Evolutionary conservation across 1,140 invertebrate species (phyloP).

Genomic region (Tachypleus tridentatus): DNA sequence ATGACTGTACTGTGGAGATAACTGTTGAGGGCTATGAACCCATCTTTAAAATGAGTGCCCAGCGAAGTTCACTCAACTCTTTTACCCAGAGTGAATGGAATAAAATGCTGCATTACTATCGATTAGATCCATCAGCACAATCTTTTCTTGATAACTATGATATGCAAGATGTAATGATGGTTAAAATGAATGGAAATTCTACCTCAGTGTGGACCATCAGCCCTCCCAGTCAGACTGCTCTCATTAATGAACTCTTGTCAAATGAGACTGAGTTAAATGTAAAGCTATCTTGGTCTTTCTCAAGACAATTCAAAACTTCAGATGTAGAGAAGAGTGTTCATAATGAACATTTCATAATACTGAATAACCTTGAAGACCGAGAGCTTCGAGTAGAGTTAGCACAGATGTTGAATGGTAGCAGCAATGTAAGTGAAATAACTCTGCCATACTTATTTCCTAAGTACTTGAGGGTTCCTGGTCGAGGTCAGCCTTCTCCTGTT

Average conservation of each 20-base stretch:
- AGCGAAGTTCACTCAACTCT: constrained; percentile 47
- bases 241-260: constrained; percentile 44
- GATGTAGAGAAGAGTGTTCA: constrained; percentile 18
- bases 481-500: constrained; percentile 47
- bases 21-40: constrained; percentile 81
- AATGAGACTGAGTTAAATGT: constrained; percentile 46
- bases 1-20: constrained; percentile 68
- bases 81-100: constrained; percentile 49
- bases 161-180: constrained; percentile 65
- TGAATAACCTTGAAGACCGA: constrained; percentile 10
- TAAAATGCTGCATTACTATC: constrained; percentile 43
- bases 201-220: constrained; percentile 84
- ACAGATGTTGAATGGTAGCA: constrained; percentile 25
- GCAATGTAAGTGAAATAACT: not conserved
- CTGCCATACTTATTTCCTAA: constrained; percentile 56
- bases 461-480: constrained; percentile 73
- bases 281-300: constrained; percentile 46
- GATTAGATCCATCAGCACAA: constrained; percentile 46
- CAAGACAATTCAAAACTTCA: constrained; percentile 14
- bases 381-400: constrained; percentile 24
- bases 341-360: constrained; percentile 13
- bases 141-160: constrained; percentile 83
- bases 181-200: constrained; percentile 68
- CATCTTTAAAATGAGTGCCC: constrained; percentile 59
- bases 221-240: constrained; percentile 65